These are phyloP conservation scores for Galeruca laticollis DNA, from an alignment of 2,888 invertebrate species.

Conservation along the genomic window DNA sequence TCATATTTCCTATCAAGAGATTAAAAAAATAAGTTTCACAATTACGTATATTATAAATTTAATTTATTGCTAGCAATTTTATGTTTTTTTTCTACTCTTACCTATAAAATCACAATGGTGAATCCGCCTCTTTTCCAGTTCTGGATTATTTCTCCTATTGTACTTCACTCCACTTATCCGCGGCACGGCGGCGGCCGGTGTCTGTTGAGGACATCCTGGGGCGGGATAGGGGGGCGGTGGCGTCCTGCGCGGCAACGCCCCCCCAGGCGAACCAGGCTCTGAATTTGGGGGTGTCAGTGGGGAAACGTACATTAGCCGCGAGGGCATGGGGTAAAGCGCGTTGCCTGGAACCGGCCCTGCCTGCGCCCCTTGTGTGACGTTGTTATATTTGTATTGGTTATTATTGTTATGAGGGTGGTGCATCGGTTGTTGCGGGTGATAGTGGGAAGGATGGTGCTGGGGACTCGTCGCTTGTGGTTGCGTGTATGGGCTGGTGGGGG, in stretches of 20 bases:
- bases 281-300: slow-evolving; percentile 90
- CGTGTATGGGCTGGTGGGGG: slow-evolving; percentile 68
- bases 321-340: slow-evolving; percentile 68
- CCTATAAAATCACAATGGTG: slow-evolving; percentile 97
- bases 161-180: slow-evolving; percentile 73
- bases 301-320: slow-evolving; percentile 82
- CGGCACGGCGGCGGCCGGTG: slow-evolving; percentile 55
- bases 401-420: slow-evolving; percentile 68
- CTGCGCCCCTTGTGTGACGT: slow-evolving; percentile 58
- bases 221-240: slow-evolving; percentile 84
- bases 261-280: slow-evolving; percentile 86
- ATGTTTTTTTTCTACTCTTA: slow-evolving; percentile 63
- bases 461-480: slow-evolving; percentile 60
- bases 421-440: slow-evolving; percentile 61
- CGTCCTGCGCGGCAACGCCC: slow-evolving; percentile 77
- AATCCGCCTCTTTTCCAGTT: slow-evolving; percentile 93
- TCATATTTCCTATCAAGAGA: too few species aligned
- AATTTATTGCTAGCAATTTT: too few species aligned
- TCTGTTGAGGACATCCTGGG: slow-evolving; percentile 64
- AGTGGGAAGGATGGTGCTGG: slow-evolving; percentile 45
- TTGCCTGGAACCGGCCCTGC: slow-evolving; percentile 64
- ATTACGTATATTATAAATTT: too few species aligned
- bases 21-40: too few species aligned
- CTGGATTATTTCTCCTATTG: slow-evolving; percentile 96
- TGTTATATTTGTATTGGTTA: slow-evolving; percentile 61